phyloP scores from a whole-genome alignment of 2,888 invertebrate species.

The Andrena fulva region DNA sequence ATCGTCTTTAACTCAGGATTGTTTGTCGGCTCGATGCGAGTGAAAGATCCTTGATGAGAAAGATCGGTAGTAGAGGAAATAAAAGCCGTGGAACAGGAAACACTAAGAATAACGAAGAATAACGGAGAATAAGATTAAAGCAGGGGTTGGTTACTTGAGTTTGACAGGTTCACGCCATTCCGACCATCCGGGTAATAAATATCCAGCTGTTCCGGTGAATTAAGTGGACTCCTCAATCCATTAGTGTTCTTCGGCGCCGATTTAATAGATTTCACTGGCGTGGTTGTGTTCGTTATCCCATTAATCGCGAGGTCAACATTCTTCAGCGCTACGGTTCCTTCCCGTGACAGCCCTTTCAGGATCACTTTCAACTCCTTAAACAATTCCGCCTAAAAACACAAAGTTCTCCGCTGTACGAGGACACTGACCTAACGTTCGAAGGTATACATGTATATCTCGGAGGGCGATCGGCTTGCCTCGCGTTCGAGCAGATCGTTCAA shows the following conservation, averaged over 20 bases:
- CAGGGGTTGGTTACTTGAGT: slow-evolving; percentile 27
- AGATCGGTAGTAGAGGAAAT: not conserved
- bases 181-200: slow-evolving; percentile 16
- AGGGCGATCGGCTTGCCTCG: slow-evolving; percentile 17
- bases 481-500: slow-evolving; percentile 6
- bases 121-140: not conserved
- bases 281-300: slow-evolving; percentile 13
- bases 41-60: not conserved
- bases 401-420: too few relatives aligned
- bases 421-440: not conserved
- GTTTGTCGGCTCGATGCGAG: not conserved
- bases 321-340: slow-evolving; percentile 22
- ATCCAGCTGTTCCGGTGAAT: slow-evolving; percentile 27
- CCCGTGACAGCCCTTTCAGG: slow-evolving; percentile 35
- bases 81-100: too few relatives aligned
- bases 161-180: slow-evolving; percentile 6
- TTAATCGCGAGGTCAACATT: slow-evolving; percentile 24
- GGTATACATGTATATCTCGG: not conserved
- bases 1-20: not conserved
- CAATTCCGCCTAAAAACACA: slow-evolving; percentile 60
- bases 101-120: too few relatives aligned
- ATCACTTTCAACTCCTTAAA: slow-evolving; percentile 57
- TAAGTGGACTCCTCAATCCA: slow-evolving; percentile 11
- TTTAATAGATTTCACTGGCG: slow-evolving; percentile 22
- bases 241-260: slow-evolving; percentile 2